phyloP scores from a whole-genome alignment of 2,113 vertebrate genomes.

The Hippocampus barbouri region DNA sequence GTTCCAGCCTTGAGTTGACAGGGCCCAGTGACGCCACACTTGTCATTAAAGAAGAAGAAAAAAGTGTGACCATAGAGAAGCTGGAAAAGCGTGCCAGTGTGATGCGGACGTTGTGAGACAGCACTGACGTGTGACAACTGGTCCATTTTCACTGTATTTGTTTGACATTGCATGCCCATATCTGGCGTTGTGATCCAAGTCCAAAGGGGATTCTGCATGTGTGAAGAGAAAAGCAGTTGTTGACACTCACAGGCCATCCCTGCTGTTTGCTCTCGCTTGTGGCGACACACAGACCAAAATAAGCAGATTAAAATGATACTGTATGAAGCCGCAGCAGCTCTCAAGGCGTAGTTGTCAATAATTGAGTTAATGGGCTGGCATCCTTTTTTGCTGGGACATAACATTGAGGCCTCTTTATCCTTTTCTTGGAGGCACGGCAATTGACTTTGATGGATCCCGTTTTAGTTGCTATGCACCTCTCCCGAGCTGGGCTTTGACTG shows the following conservation, averaged over 20 bases:
- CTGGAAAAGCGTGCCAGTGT: conserved; percentile 1
- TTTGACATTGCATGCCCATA: conserved; percentile 27
- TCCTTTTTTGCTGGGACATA: conserved; percentile 26
- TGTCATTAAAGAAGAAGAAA: conserved; percentile 17
- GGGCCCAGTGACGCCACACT: conserved; percentile 26
- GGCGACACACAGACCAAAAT: conserved; percentile 63
- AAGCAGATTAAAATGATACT: conserved; percentile 43
- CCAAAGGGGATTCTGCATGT: conserved; percentile 46
- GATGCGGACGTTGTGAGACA: conserved; percentile 18
- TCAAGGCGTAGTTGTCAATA: conserved; percentile 56
- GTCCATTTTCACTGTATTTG: conserved; percentile 28
- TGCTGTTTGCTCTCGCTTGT: conserved; percentile 55
- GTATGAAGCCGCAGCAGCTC: conserved; percentile 28
- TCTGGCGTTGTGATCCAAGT: conserved; percentile 34
- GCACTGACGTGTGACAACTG: conserved; percentile 8
- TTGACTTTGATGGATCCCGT: conserved; percentile 51
- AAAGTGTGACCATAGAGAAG: neutral
- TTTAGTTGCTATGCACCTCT: conserved; percentile 28
- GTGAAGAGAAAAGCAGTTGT: conserved; percentile 43
- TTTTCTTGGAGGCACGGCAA: conserved; percentile 38
- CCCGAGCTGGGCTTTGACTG: conserved; percentile 42
- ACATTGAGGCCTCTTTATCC: conserved; percentile 24
- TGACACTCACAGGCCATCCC: conserved; percentile 43
- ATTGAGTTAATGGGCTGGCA: conserved; percentile 66
- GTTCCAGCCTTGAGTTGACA: conserved; percentile 21